Conservation (phyloP, 2,797 vertebrate genomes). For the Leuciscus waleckii region DNA sequence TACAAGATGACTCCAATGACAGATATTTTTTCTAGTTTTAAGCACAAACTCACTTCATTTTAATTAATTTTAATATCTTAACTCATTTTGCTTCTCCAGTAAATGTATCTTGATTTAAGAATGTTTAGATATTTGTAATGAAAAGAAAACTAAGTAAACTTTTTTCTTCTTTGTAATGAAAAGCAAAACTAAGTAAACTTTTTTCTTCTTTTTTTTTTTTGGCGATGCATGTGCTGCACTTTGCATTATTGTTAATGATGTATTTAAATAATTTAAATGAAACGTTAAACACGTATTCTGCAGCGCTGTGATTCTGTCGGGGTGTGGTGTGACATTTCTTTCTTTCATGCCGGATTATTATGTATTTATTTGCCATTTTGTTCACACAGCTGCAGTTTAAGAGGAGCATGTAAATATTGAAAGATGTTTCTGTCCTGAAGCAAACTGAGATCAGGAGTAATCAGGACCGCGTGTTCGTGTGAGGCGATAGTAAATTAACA, state of each 20-base stretch:
- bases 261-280: neutral
- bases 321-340: neutral
- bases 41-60: too few species aligned
- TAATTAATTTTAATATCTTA: too few species aligned
- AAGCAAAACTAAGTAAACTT: too few species aligned
- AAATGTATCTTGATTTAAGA: too few species aligned
- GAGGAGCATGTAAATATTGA: neutral
- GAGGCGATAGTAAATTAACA: neutral
- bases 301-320: neutral
- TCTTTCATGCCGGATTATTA: neutral
- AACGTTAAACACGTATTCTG: neutral
- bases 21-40: too few species aligned
- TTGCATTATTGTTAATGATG: neutral
- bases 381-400: conserved; percentile 3
- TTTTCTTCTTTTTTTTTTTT: too few species aligned
- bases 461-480: neutral
- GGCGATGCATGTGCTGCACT: neutral
- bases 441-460: neutral
- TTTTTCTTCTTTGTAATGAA: too few species aligned
- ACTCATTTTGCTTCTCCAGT: too few species aligned
- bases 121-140: too few species aligned
- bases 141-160: too few species aligned
- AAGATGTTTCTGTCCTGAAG: conserved; percentile 23
- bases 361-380: neutral
- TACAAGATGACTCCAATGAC: too few species aligned